A percentile compares a stretch with the other conserved stretches of the same genome.
phyloP scores from a whole-genome alignment of 1,140 invertebrate genomes.

The Drosophila busckii region DNA sequence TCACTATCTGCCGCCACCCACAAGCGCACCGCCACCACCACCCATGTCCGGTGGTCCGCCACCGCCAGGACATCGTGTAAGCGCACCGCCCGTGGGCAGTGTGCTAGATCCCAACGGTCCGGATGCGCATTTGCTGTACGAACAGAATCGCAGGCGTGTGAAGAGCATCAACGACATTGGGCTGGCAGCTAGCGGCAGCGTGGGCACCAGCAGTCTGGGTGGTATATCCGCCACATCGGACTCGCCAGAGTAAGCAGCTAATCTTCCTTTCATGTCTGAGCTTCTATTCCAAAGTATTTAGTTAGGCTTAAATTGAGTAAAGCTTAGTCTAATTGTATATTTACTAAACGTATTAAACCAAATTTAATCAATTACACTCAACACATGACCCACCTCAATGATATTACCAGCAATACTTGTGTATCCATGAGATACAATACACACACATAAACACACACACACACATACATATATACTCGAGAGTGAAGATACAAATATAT shows the following conservation, averaged over 20 bases:
- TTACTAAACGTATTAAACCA: neutral
- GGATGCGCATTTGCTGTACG: constrained; percentile 54
- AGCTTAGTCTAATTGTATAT: constrained; percentile 3
- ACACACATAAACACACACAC: constrained; percentile 47
- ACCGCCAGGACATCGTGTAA: constrained; percentile 78
- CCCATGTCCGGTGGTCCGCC: constrained; percentile 46
- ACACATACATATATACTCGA: constrained; percentile 33
- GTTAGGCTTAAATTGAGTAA: constrained; percentile 8
- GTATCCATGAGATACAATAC: constrained; percentile 36
- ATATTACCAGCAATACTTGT: constrained; percentile 25
- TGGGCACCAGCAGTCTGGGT: constrained; percentile 77
- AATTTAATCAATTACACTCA: constrained; percentile 15
- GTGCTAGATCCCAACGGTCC: constrained; percentile 39
- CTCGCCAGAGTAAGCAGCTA: constrained; percentile 55
- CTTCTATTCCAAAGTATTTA: constrained; percentile 54
- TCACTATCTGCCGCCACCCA: constrained; percentile 80
- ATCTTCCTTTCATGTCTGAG: constrained; percentile 5
- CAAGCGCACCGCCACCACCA: constrained; percentile 80
- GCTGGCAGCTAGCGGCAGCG: constrained; percentile 78
- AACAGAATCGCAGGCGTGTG: constrained; percentile 82
- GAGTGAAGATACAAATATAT: constrained; percentile 46
- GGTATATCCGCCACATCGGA: constrained; percentile 66
- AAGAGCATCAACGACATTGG: constrained; percentile 87
- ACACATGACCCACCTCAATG: constrained; percentile 26
- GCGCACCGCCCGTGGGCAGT: constrained; percentile 79